A percentile compares a stretch with the other conserved stretches of the same genome.
These are phyloP conservation scores for Diplosoma virens DNA, from an alignment of 23 tunicate species.

Conservation along the genomic window DNA sequence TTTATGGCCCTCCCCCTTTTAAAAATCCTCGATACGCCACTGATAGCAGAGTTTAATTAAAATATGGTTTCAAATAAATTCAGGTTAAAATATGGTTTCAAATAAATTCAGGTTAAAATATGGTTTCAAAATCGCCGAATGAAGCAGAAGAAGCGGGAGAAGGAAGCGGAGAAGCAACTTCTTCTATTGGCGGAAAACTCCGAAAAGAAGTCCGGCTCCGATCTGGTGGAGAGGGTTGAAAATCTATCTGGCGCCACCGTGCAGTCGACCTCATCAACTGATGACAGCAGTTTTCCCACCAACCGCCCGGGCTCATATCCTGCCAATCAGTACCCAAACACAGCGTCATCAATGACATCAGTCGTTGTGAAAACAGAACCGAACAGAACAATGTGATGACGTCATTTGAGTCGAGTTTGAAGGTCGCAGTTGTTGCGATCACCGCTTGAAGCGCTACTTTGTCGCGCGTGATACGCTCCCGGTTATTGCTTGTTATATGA, in stretches of 20 bases:
- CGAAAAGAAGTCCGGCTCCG: neutral
- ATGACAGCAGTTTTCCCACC: neutral
- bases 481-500: no score
- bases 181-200: neutral
- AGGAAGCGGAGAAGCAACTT: slow-evolving; percentile 88
- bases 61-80: no score
- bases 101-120: slow-evolving; percentile 74
- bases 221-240: neutral
- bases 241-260: neutral
- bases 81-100: no score
- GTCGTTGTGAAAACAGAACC: slow-evolving; percentile 17
- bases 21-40: no score
- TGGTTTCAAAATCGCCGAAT: slow-evolving; percentile 99
- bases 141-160: slow-evolving; percentile 98
- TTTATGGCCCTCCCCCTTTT: no score
- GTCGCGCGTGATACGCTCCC: no score
- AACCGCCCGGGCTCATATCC: neutral
- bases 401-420: no score
- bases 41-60: no score
- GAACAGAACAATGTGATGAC: no score
- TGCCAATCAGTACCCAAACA: slow-evolving; percentile 16
- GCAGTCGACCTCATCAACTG: neutral
- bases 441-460: no score
- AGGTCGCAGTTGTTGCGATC: no score
- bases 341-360: slow-evolving; percentile 21